Base-by-base conservation (phyloP, 2,113 vertebrate species). In the Ranitomeya imitator region DNA sequence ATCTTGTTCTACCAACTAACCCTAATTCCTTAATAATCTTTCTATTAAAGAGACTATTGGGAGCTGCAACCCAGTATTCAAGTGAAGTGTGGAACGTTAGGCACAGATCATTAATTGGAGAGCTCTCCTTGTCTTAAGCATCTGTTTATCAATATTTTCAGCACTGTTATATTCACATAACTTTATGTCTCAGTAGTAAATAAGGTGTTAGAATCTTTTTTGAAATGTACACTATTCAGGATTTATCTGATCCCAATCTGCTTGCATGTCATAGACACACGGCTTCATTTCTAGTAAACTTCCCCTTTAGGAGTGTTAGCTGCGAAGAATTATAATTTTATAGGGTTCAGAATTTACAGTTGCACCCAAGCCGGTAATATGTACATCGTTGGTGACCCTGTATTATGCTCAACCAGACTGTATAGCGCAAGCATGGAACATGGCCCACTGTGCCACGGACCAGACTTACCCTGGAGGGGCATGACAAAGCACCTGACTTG, bases 11-110 rank as follows among this genome's bases (percentile, higher is more conserved):
- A 84, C 21, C 51, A 84, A 84, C 10, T 84, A 84, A 71, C 45
- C 54, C 21, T 83, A 54, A 69, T 69, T 59, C 23, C 77, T 55
- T 23, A 54, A 54, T 55, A 63, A 63, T 82, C 16, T 51, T 11
- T 65, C 5, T 51, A 45, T 65, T 65, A 82, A 51, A 65, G 57
- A 9, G 59, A 45, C 26, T 37, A 21, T 45, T 19, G 80, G 80
- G 31, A 65, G 15, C 60, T 63, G 6, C 31, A 82, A 65, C 31
- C 80, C 60, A 82, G 80, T 82, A 65, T 37, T 82, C 59, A 63
- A 82, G 80, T 65, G 37, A 60, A 82, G 80, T 82, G 80, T 65
- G 80, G 80, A 82, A 65, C 60, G 31, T 82, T 82, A 82, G 80
- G 18, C 80, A 63, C 80, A 65, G 80, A 61, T 65, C 80, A 82